phyloP scores from a whole-genome alignment of 2,113 vertebrate genomes.

The Astur gentilis region DNA sequence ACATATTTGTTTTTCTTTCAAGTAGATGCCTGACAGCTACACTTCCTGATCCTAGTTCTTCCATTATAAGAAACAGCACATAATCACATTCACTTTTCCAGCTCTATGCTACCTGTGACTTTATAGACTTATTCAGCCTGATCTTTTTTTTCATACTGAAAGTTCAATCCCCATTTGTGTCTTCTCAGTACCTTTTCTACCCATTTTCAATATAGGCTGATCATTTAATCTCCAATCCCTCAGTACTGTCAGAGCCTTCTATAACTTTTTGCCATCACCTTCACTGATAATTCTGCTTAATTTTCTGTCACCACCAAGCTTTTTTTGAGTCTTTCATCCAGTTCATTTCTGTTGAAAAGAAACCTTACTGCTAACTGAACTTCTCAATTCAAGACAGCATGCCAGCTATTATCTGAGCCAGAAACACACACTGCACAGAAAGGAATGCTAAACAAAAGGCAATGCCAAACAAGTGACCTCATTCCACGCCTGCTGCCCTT shows the following conservation, averaged over 20 bases:
- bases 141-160: not conserved
- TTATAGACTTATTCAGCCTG: not conserved
- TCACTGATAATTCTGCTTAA: not conserved
- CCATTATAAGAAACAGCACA: not conserved
- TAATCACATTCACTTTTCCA: not conserved
- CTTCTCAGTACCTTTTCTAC: not conserved
- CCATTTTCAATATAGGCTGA: not conserved
- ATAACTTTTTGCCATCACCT: not conserved
- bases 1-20: not conserved
- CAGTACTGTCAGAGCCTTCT: not conserved
- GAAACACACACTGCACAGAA: not conserved
- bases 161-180: not conserved
- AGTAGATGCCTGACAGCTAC: not conserved
- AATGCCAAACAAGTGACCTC: not conserved
- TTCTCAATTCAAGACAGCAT: not conserved
- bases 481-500: not conserved
- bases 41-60: not conserved
- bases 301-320: not conserved
- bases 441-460: slow-evolving; percentile 8
- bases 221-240: not conserved
- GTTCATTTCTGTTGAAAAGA: not conserved
- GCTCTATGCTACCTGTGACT: not conserved
- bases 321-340: not conserved
- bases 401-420: not conserved
- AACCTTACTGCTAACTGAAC: not conserved